Evolutionary conservation across 2,888 invertebrate genomes (phyloP).

Genomic region (Dynastes maya): DNA sequence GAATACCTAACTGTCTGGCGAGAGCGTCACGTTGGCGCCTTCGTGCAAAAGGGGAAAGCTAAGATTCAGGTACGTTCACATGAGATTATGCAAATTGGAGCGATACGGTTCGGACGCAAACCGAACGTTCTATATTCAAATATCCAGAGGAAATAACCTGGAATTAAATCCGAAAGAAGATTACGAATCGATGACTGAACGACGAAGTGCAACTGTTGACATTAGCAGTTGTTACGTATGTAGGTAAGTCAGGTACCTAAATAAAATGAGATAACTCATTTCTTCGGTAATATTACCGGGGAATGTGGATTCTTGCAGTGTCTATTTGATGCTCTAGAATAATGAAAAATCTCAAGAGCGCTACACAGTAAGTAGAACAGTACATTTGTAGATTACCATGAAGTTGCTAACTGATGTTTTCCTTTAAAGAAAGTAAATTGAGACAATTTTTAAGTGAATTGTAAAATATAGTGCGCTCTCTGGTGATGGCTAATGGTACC

Average conservation of each 20-base stretch:
- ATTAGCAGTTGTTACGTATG: neutral
- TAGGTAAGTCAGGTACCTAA: neutral
- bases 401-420: too few species aligned
- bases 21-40: conserved; percentile 35
- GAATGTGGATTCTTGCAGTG: too few species aligned
- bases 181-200: conserved; percentile 18
- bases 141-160: conserved; percentile 36
- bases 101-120: conserved; percentile 54
- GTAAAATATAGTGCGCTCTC: too few species aligned
- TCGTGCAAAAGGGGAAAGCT: conserved; percentile 29
- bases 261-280: too few species aligned
- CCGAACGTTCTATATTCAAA: conserved; percentile 46
- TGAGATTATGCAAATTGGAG: conserved; percentile 64
- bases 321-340: too few species aligned
- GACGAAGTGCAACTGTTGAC: neutral
- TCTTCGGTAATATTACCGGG: too few species aligned
- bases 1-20: conserved; percentile 22
- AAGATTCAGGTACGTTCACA: conserved; percentile 59
- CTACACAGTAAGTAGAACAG: too few species aligned
- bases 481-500: too few species aligned
- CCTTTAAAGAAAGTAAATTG: too few species aligned
- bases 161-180: conserved; percentile 39
- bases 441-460: too few species aligned
- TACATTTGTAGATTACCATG: too few species aligned
- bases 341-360: too few species aligned